Evolutionary conservation across 2,113 vertebrate genomes (phyloP), one percentile per base, ranked within the genome.

Genomic region (Chaetops frenatus): DNA sequence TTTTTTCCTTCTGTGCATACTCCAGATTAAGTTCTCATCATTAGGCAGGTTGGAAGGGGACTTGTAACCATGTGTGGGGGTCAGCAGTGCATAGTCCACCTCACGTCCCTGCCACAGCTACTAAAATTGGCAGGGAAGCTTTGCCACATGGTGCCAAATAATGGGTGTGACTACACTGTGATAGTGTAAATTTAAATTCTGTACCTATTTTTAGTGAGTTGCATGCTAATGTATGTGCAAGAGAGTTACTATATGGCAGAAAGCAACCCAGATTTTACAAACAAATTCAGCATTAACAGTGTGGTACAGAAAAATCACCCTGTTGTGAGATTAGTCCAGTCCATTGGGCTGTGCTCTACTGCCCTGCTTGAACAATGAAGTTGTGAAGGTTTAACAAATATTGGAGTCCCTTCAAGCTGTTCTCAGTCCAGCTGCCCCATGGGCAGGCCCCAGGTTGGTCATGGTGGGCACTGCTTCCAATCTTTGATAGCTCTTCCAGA

Each of bases 1-100:
- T 91, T 95, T 87, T 95, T 89, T 38, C 22, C 47, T 90, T 97
- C 92, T 88, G 48, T 84, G 70, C 11, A 0, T 81, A 92, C 73
- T 96, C 76, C 67, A 88, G 78, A 87, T 70, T 72, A 89, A 36
- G 27, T 78, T 91, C 65, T 93, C 5, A 2, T 86, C 69, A 77
- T 82, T 80, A 90, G 44, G 14, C 81, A 90, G 42, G 15, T 88
- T 91, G 70, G 83, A 95, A 94, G 47, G 64, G 47, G 36, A 80
- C 82, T 87, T 90, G 74, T 79, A 82, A 72, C 64, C 33, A 29
- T 19, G 60, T 66, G 76, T 62, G 71, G 56, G 83, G 77, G 48
- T 81, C 82, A 60, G 38, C 33, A 73, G 25, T 28, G 15, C 53
- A 20, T 18, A 57, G 28, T 51, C 40, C 42, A 57, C 12, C 6